Evolutionary conservation across 1,140 invertebrate species (phyloP).

Genomic region (Melipona quadrifasciata): DNA sequence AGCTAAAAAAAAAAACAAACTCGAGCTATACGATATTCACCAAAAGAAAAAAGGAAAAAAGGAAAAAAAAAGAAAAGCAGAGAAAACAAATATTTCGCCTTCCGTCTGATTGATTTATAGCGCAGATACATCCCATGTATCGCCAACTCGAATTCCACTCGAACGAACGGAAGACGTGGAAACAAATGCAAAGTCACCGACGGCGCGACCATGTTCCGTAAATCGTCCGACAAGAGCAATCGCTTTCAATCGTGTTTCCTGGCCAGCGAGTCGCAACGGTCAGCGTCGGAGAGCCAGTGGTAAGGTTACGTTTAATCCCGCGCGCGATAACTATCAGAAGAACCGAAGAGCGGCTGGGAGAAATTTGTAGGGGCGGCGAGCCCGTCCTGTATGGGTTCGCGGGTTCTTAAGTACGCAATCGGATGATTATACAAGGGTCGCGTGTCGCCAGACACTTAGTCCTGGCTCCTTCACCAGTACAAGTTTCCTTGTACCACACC

Average conservation of each 20-base stretch:
- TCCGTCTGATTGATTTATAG: not conserved
- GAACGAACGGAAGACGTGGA: constrained; percentile 6
- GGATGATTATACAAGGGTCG: constrained; percentile 74
- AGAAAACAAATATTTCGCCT: not conserved
- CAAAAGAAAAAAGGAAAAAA: too few species aligned
- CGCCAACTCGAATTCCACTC: not conserved
- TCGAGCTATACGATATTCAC: not conserved
- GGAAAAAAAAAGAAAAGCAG: too few species aligned
- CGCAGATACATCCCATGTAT: not conserved
- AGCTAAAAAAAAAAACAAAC: not conserved
- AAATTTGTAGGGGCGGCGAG: constrained; percentile 6
- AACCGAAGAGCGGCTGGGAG: not conserved
- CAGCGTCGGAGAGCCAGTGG: constrained; percentile 27
- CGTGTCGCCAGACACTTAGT: constrained; percentile 74
- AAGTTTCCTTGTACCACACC: constrained; percentile 25
- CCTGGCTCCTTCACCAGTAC: constrained; percentile 41
- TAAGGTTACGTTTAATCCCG: constrained; percentile 54
- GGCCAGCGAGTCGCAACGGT: not conserved
- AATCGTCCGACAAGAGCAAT: constrained; percentile 20
- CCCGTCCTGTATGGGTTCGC: not conserved
- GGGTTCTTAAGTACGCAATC: constrained; percentile 44
- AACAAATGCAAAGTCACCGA: not conserved
- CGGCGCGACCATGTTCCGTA: not conserved
- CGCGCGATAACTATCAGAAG: constrained; percentile 54
- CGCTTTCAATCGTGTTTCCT: constrained; percentile 31